These are phyloP conservation scores for Elysia crispata DNA, from an alignment of 2,888 invertebrate species.

Conservation along the genomic window DNA sequence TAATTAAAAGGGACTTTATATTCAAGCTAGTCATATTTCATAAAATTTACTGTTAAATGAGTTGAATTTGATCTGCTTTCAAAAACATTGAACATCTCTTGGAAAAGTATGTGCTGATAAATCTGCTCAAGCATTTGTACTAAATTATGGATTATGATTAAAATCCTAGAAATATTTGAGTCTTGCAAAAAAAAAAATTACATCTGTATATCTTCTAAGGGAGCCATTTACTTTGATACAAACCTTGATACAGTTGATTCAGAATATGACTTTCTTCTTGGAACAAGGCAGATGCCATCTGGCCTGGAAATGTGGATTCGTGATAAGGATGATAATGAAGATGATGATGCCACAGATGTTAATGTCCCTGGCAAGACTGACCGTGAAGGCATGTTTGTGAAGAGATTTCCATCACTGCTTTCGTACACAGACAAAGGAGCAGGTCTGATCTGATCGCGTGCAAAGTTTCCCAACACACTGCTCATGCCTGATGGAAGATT, in stretches of 20 bases:
- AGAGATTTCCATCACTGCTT: conserved; percentile 29
- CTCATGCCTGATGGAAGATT: too few relatives aligned
- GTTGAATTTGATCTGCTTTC: too few relatives aligned
- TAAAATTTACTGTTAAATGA: too few relatives aligned
- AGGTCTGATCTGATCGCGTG: too few relatives aligned
- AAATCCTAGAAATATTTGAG: not conserved
- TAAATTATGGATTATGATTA: too few relatives aligned
- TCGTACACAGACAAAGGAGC: conserved; percentile 28
- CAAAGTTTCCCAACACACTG: too few relatives aligned
- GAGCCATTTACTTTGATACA: not conserved
- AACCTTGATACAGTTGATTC: conserved; percentile 46
- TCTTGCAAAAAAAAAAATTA: not conserved
- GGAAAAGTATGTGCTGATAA: too few relatives aligned
- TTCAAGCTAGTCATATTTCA: too few relatives aligned
- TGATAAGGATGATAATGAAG: not conserved
- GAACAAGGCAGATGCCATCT: conserved; percentile 30
- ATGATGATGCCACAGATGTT: conserved; percentile 21
- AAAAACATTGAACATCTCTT: too few relatives aligned
- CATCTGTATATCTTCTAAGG: not conserved
- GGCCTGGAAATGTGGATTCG: conserved; percentile 25
- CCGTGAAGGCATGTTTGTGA: conserved; percentile 26
- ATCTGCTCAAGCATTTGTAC: too few relatives aligned
- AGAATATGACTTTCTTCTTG: conserved; percentile 44
- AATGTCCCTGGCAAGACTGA: conserved; percentile 2
- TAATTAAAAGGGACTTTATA: too few relatives aligned